Base-by-base conservation (phyloP, 2,113 vertebrate genomes). In the Dasyornis broadbenti region DNA sequence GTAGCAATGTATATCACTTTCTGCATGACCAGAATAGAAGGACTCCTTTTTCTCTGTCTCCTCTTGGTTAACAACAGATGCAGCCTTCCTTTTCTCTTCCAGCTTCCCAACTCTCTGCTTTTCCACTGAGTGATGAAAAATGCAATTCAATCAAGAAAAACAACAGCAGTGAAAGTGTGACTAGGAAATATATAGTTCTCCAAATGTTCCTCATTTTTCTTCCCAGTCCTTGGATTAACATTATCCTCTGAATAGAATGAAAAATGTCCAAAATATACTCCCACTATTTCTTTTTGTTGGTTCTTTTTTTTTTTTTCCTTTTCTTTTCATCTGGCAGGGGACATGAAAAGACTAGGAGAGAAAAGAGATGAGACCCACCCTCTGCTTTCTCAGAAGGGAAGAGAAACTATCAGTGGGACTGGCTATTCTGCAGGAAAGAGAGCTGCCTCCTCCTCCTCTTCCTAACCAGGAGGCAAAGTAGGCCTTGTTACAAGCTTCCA, bases 301-400 rank as follows among this genome's bases (percentile, higher is more conserved):
- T 2, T 26, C 9, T 11, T 2, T n/a, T 65, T 33, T 22, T 71
- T 37, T 13, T 21, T 8, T 7, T 39, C 33, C 19, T 17, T 30
- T 5, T 8, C 2, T 28, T 40, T 3, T 50, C 5, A 27, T 76
- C 14, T 78, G 6, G 1, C 3, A 7, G 4, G 13, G 5, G 2
- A 50, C 28, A 83, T 4, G 3, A 50, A 42, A 88, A 79, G 45
- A 3, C 1, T 8, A 91, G 33, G 23, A 60, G 5, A 80, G 15
- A 82, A 60, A 82, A 59, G 24, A 54, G 30, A 7, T 18, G 53
- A 81, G 6, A 60, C 11, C 2, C 1, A 3, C 13, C 6, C 6
- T 64, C 10, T n/a, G 9, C 6, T 2, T 18, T 22, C 22, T 73
- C n/a, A 60, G 21, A 65, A 73, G 3, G 33, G 10, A 65, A 44